Evolutionary conservation across 2,888 invertebrate species (phyloP).

Genomic region (Petrolisthes cinctipes): DNA sequence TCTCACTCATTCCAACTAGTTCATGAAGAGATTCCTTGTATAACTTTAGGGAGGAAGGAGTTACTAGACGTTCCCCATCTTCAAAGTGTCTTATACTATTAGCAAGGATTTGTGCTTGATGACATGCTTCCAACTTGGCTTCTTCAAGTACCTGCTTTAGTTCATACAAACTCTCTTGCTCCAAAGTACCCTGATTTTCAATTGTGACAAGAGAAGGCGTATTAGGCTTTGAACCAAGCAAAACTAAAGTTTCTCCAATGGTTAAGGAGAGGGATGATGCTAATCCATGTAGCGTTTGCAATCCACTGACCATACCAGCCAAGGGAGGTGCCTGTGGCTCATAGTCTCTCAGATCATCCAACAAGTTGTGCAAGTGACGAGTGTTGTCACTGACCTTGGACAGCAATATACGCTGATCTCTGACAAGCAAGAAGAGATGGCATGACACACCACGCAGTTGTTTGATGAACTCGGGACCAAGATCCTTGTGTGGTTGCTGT

Average conservation of each 20-base stretch:
- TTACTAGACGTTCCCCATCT: slow-evolving; percentile 33
- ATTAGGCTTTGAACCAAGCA: neutral
- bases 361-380: slow-evolving; percentile 14
- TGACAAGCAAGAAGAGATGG: slow-evolving; percentile 77
- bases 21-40: slow-evolving; percentile 15
- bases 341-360: slow-evolving; percentile 36
- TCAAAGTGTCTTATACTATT: slow-evolving; percentile 26
- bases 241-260: slow-evolving; percentile 15
- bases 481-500: slow-evolving; percentile 78
- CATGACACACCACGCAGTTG: slow-evolving; percentile 87
- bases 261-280: slow-evolving; percentile 36
- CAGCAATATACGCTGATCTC: slow-evolving; percentile 42
- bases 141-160: slow-evolving; percentile 31
- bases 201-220: neutral
- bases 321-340: slow-evolving; percentile 7
- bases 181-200: neutral
- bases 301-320: slow-evolving; percentile 9
- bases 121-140: neutral
- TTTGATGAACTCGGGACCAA: slow-evolving; percentile 85
- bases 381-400: slow-evolving; percentile 30
- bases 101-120: slow-evolving; percentile 24
- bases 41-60: slow-evolving; percentile 23
- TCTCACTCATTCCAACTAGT: slow-evolving; percentile 3
- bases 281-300: slow-evolving; percentile 37
- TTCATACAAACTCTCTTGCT: slow-evolving; percentile 18